Evolutionary conservation across 2,888 invertebrate genomes (phyloP).

Genomic region (Electrophaes corylata): DNA sequence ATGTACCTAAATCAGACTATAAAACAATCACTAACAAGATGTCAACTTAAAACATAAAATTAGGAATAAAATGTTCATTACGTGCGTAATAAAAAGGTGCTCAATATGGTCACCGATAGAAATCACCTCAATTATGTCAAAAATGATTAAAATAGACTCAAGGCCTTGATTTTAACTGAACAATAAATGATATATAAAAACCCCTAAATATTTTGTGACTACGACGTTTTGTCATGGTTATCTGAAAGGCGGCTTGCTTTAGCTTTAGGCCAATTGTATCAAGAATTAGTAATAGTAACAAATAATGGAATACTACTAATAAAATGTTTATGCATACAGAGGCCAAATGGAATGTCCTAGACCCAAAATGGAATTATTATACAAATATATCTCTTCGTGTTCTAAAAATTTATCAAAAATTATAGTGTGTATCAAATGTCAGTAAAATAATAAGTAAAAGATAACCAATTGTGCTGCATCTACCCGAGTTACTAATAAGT

Average conservation of each 20-base stretch:
- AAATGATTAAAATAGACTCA: slow-evolving; percentile 21
- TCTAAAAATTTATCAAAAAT: too few relatives aligned
- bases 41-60: slow-evolving; percentile 63
- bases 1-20: slow-evolving; percentile 76
- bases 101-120: slow-evolving; percentile 34
- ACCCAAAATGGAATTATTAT: not conserved
- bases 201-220: slow-evolving; percentile 17
- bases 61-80: slow-evolving; percentile 57
- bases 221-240: not conserved
- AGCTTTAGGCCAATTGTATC: slow-evolving; percentile 15
- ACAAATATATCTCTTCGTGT: not conserved
- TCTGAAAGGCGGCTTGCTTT: slow-evolving; percentile 4
- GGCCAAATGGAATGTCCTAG: slow-evolving; percentile 20
- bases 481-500: too few relatives aligned
- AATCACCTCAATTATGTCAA: slow-evolving; percentile 31
- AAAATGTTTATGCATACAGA: not conserved
- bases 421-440: too few relatives aligned
- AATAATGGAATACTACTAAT: not conserved
- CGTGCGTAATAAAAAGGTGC: slow-evolving; percentile 72
- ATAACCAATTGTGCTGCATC: too few relatives aligned
- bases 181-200: slow-evolving; percentile 25
- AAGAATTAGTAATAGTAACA: not conserved
- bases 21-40: slow-evolving; percentile 71
- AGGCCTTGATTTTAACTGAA: slow-evolving; percentile 31
- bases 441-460: too few relatives aligned